A percentile compares a stretch with the other conserved stretches of the same genome.
Conservation (phyloP, 2,888 invertebrate species). For the Psococerastis gibbosa region DNA sequence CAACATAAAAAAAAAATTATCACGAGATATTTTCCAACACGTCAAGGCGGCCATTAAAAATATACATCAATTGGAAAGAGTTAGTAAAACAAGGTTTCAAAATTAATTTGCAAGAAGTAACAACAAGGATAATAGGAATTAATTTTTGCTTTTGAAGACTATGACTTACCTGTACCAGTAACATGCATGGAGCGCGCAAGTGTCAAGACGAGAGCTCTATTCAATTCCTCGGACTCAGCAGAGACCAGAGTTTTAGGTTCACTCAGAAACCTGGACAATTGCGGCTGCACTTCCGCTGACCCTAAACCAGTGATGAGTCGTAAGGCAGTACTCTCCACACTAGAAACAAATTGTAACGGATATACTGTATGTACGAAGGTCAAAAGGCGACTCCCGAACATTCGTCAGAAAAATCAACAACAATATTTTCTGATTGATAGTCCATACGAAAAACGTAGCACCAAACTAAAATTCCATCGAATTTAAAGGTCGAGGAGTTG, state of each 20-base stretch:
- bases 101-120: no score
- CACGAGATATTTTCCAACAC: no score
- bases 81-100: neutral
- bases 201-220: slow-evolving; percentile 80
- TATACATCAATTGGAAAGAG: neutral
- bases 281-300: slow-evolving; percentile 87
- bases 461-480: no score
- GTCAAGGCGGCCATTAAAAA: slow-evolving; percentile 1
- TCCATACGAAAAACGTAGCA: no score
- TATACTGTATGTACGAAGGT: no score
- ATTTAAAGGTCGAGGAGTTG: no score
- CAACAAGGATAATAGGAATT: no score
- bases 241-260: slow-evolving; percentile 85
- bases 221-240: slow-evolving; percentile 86
- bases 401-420: slow-evolving; percentile 12
- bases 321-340: slow-evolving; percentile 76
- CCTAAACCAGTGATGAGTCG: slow-evolving; percentile 74
- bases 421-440: no score
- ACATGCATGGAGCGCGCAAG: slow-evolving; percentile 87
- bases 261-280: slow-evolving; percentile 74
- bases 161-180: slow-evolving; percentile 38
- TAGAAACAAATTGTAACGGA: no score
- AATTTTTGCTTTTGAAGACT: neutral
- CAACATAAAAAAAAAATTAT: slow-evolving; percentile 19
- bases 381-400: no score